Evolutionary conservation across 2,888 invertebrate genomes (phyloP).

Genomic region (Leptinotarsa juncta): DNA sequence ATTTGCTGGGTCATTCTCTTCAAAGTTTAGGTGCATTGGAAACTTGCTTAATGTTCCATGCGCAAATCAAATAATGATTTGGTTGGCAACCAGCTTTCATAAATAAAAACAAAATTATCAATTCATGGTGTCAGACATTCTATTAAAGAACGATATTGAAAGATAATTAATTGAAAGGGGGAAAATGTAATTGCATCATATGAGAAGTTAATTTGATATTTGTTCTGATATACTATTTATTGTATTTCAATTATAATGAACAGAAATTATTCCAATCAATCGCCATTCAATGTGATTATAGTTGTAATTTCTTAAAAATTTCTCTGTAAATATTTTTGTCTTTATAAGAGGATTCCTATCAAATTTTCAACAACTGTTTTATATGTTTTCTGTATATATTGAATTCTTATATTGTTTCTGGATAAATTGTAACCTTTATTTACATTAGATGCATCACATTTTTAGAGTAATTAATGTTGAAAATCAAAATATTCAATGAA

Average conservation of each 20-base stretch:
- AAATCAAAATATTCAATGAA: slow-evolving; percentile 43
- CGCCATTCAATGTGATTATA: slow-evolving; percentile 43
- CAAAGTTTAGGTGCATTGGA: background rate
- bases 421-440: slow-evolving; percentile 20
- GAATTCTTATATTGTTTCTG: slow-evolving; percentile 42
- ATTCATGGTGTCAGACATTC: background rate
- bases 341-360: slow-evolving; percentile 5
- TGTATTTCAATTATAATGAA: slow-evolving; percentile 10
- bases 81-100: background rate
- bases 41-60: background rate
- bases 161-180: background rate
- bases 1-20: background rate
- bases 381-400: slow-evolving; percentile 42
- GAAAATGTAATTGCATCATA: background rate
- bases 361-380: slow-evolving; percentile 17
- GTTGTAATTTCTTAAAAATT: slow-evolving; percentile 33
- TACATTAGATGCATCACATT: slow-evolving; percentile 42
- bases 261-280: slow-evolving; percentile 24
- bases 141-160: background rate
- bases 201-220: background rate
- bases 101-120: background rate
- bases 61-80: background rate
- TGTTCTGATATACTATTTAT: slow-evolving; percentile 5
- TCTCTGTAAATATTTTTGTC: slow-evolving; percentile 38
- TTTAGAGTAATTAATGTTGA: slow-evolving; percentile 41